Evolutionary conservation across 2,888 invertebrate genomes (phyloP), one percentile per base, ranked within the genome.

Genomic region (Limnephilus marmoratus): DNA sequence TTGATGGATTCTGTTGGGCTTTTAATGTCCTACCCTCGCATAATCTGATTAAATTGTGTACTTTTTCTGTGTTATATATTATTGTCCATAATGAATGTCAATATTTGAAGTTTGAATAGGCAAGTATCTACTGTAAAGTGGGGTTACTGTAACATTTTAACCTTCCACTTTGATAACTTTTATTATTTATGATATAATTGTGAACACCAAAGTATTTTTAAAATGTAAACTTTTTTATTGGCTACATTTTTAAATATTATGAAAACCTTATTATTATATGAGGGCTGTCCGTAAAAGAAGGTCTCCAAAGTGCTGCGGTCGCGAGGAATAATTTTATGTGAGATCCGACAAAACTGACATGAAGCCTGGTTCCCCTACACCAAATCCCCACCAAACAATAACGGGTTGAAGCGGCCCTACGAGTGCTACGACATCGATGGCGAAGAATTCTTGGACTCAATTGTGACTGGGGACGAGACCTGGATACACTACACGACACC

Each of bases 1-100:
- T 11, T 68, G 12, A 29, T 37, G 80, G 45, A 81, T 89, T 89
- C 80, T 81, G 13, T 86, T 31, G 41, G 9, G 85, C 41, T 85
- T 85, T 41, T 81, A 18, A 82, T 31, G 37, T 91, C 49, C 85
- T 91, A 91, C 91, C 91, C 85, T 80, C 91, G 0, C 9, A 7
- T 68, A 68, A 68, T 89, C 81, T 89, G 88, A 89, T 89, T 41
- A 89, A 7, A 68, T n/a, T 68, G 68, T 68, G n/a, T 68, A 68
- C n/a, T 68, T 68, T 68, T 68, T 68, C 68, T n/a, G 24, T 68
- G 68, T 68, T 24, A 68, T 24, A 68, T 68, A 68, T 68, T 68
- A n/a, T 68, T 68, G 68, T 68, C 24, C 68, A 68, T n/a, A 68
- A 68, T 68, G n/a, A 68, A 68, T 68, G 68, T 68, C 68, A n/a